phyloP scores from a whole-genome alignment of 2,797 vertebrate species.

The Gymnoscopelus braueri region DNA sequence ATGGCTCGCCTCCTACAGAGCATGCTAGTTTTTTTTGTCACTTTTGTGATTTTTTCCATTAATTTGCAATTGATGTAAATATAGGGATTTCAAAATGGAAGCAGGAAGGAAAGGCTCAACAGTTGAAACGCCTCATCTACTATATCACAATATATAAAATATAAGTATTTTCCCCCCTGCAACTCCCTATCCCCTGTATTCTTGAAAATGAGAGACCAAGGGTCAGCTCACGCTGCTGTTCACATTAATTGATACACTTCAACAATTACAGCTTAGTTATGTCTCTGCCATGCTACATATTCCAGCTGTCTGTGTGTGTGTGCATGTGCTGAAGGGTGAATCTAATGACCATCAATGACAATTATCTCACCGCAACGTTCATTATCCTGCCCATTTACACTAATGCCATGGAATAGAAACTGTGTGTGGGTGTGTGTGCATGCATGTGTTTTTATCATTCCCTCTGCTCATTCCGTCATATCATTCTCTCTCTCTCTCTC shows the following conservation, averaged over 20 bases:
- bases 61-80: too few species aligned
- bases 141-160: too few species aligned
- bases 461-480: conserved; percentile 15
- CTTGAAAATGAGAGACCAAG: conserved; percentile 56
- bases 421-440: conserved; percentile 8
- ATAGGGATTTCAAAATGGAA: too few species aligned
- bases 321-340: conserved; percentile 64
- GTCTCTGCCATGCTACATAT: conserved; percentile 73
- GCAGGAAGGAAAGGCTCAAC: too few species aligned
- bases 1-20: too few species aligned
- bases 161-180: neutral
- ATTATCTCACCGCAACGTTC: conserved; percentile 70
- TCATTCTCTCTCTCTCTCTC: conserved; percentile 43
- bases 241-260: conserved; percentile 79
- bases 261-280: conserved; percentile 79
- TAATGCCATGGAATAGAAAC: conserved; percentile 63
- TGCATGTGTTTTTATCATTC: neutral
- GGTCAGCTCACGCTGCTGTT: conserved; percentile 74
- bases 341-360: conserved; percentile 81
- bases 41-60: too few species aligned
- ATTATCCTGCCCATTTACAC: conserved; percentile 70
- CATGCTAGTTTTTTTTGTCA: too few species aligned
- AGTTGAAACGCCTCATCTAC: too few species aligned
- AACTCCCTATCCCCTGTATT: neutral
- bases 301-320: conserved; percentile 54